Base-by-base conservation (phyloP, 2,113 vertebrate genomes). In the Cavia aperea region DNA sequence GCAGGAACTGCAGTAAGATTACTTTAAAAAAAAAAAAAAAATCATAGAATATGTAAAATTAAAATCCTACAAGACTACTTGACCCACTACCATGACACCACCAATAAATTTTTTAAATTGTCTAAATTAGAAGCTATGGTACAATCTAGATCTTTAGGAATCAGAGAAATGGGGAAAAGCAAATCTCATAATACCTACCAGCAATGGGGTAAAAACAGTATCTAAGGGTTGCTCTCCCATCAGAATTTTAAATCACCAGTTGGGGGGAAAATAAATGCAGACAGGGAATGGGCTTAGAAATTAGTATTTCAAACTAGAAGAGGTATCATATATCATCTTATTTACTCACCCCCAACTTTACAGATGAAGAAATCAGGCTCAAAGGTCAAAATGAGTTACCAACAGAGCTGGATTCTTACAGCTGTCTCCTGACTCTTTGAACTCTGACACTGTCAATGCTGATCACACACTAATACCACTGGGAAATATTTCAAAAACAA, bases 1-100 rank as follows among this genome's bases (percentile, higher is more conserved):
- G 46, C 14, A 83, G 39, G 16, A 88, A 93, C 4, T 51, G 4
- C 77, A 91, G n/a, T 58, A 72, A 81, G 36, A 82, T 43, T 51
- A 73, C 15, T 89, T 66, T 86, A 94, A 96, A 21, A 77, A 66
- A 84, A 89, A 94, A 96, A 21, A 77, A 66, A 84, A 49, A 86
- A 36, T 26, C 51, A 86, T 5, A n/a, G 33, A 66, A 54, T 24
- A 77, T 31, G 54, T 75, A 63, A 62, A 83, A 83, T 60, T 70
- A 62, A 84, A 92, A 87, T 49, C 46, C 49, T 51, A 83, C 16
- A 93, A 36, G 68, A 58, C 31, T 62, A 88, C 29, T 31, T 81
- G 86, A 75, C 43, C 13, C 63, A 94, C n/a, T 60, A 21, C 86
- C 58, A 75, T 72, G 5, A 85, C 12, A n/a, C 8, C 49, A 89